These are phyloP conservation scores for Dicrurus megarhynchus DNA, from an alignment of 2,113 vertebrate genomes.

Conservation along the genomic window DNA sequence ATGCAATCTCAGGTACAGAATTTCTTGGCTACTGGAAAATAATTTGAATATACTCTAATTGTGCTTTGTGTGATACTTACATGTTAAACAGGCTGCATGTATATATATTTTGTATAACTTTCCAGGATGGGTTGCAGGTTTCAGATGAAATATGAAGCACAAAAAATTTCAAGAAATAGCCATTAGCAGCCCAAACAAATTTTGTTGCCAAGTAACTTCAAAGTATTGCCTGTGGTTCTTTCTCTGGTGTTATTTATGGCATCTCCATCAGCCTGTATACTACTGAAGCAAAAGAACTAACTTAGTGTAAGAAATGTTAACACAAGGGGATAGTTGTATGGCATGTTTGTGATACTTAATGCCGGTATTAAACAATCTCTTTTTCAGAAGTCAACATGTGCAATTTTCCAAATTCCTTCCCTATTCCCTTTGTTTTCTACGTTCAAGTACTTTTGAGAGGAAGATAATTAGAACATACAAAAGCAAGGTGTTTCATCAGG, in stretches of 20 bases:
- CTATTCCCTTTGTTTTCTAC: neutral
- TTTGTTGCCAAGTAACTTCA: constrained; percentile 12
- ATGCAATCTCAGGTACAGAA: neutral
- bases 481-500: neutral
- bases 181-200: neutral
- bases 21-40: neutral
- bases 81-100: neutral
- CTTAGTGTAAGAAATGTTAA: neutral
- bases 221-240: neutral
- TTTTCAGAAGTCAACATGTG: constrained; percentile 3
- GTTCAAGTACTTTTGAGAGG: neutral
- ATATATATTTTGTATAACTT: neutral
- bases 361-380: neutral
- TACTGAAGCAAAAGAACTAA: neutral
- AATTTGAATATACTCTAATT: neutral
- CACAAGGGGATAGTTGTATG: neutral
- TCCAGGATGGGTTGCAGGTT: neutral
- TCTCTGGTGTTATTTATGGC: neutral
- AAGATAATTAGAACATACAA: neutral
- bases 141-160: neutral
- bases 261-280: neutral
- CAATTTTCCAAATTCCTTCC: neutral
- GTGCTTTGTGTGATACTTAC: neutral
- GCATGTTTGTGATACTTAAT: neutral
- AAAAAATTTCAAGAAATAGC: neutral